Base-by-base conservation (phyloP, 2,113 vertebrate genomes). In the Pristiophorus japonicus region DNA sequence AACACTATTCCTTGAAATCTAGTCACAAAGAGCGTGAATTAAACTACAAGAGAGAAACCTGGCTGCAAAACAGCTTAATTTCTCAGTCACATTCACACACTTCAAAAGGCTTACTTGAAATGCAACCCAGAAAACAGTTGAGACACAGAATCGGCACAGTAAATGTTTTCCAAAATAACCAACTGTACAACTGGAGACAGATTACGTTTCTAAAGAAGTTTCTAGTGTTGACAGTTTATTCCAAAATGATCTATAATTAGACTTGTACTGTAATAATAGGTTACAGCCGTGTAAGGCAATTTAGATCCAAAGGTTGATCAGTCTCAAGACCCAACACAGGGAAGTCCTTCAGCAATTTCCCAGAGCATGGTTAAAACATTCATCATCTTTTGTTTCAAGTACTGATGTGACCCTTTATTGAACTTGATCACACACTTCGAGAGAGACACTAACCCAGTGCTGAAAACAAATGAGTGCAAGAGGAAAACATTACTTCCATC, bases 111-210 rank as follows among this genome's bases (percentile, higher is more conserved):
- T 90, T n/a, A 91, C 16, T 4, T 5, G 4, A 91, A 62, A 59
- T 91, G 51, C 30, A n/a, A 62, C 0, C 27, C 47, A 51, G 3
- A 30, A 88, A 24, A 88, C 24, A 14, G 27, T 11, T 90, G 2
- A 59, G 34, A n/a, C 30, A 18, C 34, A 91, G 55, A 34, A 62
- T 42, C 38, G 51, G 27, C 45, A 90, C 87, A 47, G 22, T 45
- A 67, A 94, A 67, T 67, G 92, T 94, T 94, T 94, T 63, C n/a
- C 92, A 66, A 30, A 66, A 70, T 70, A 47, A 94, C 92, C n/a
- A 93, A 94, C 62, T 73, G 93, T 94, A 73, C 66, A 94, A 94
- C 27, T 70, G 42, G 42, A 94, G 42, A 47, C 65, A 67, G 65
- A 94, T 94, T 45, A 51, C 27, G 42, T 70, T 34, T 92, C 59